Evolutionary conservation across 1,140 invertebrate species (phyloP).

Genomic region (Neodiprion fabricii): DNA sequence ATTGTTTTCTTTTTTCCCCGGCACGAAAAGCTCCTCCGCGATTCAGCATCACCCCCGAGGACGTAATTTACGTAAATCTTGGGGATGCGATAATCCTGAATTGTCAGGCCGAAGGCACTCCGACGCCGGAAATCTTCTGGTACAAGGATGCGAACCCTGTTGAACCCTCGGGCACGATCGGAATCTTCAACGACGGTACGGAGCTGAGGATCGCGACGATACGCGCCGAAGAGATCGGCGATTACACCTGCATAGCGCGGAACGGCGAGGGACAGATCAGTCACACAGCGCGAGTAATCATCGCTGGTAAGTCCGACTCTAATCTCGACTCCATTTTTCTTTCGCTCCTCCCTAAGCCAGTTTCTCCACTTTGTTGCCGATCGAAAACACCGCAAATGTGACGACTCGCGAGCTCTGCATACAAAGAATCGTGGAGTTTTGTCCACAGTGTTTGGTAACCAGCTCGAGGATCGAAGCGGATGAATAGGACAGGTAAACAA

Average conservation of each 20-base stretch:
- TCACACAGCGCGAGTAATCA: slow-evolving; percentile 92
- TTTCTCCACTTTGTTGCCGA: too few species aligned
- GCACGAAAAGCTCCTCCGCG: slow-evolving; percentile 76
- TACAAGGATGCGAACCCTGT: slow-evolving; percentile 91
- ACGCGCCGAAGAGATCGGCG: slow-evolving; percentile 90
- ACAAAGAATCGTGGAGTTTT: too few species aligned
- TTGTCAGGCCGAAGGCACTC: slow-evolving; percentile 93
- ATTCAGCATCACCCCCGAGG: slow-evolving; percentile 90
- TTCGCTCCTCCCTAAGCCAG: too few species aligned
- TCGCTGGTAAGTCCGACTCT: slow-evolving; percentile 80
- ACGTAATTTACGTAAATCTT: slow-evolving; percentile 95
- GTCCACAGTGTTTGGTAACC: too few species aligned
- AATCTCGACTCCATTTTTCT: not conserved
- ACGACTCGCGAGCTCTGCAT: too few species aligned
- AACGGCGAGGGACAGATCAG: slow-evolving; percentile 95
- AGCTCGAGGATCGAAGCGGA: too few species aligned
- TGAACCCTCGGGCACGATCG: slow-evolving; percentile 82
- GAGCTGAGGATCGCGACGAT: slow-evolving; percentile 91
- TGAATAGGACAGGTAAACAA: too few species aligned
- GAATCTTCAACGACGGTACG: slow-evolving; percentile 90
- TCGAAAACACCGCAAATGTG: too few species aligned
- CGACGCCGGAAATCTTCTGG: slow-evolving; percentile 90
- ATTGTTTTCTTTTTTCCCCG: slow-evolving; percentile 10
- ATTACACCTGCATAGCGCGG: slow-evolving; percentile 92
- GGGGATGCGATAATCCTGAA: slow-evolving; percentile 94